These are phyloP conservation scores for Dolichopus griseipennis DNA, from an alignment of 2,888 invertebrate genomes.

Conservation along the genomic window DNA sequence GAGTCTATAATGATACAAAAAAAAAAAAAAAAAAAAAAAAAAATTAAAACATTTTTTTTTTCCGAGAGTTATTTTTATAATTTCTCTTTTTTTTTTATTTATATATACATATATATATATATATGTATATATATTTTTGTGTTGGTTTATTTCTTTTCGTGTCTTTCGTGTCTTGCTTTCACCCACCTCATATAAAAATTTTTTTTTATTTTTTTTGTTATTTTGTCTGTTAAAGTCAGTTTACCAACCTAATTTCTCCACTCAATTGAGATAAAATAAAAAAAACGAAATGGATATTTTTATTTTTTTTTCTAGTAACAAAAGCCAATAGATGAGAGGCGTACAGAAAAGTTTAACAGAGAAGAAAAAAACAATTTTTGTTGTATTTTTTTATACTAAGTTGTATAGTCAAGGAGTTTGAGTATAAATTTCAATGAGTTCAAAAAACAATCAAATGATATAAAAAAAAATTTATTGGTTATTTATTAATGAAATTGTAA, in stretches of 20 bases:
- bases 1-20: background rate
- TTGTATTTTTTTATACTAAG: background rate
- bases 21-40: too few relatives aligned
- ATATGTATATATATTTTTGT: too few relatives aligned
- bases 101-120: too few relatives aligned
- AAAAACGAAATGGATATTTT: background rate
- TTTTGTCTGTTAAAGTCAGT: background rate
- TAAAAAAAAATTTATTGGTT: too few relatives aligned
- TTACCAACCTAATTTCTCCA: slow-evolving; percentile 6
- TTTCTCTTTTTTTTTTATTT: background rate
- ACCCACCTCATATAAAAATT: background rate
- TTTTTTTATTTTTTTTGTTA: background rate
- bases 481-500: too few relatives aligned
- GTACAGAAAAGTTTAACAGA: background rate
- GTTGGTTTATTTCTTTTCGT: too few relatives aligned
- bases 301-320: background rate
- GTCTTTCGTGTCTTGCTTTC: too few relatives aligned
- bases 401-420: background rate
- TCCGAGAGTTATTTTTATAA: background rate
- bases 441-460: too few relatives aligned
- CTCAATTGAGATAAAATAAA: background rate
- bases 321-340: background rate
- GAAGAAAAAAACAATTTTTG: background rate
- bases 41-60: background rate
- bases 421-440: background rate